Percentiles rank a stretch among this genome's conserved stretches.
Evolutionary conservation across 2,797 vertebrate species (phyloP).

Genomic region (Anableps anableps): DNA sequence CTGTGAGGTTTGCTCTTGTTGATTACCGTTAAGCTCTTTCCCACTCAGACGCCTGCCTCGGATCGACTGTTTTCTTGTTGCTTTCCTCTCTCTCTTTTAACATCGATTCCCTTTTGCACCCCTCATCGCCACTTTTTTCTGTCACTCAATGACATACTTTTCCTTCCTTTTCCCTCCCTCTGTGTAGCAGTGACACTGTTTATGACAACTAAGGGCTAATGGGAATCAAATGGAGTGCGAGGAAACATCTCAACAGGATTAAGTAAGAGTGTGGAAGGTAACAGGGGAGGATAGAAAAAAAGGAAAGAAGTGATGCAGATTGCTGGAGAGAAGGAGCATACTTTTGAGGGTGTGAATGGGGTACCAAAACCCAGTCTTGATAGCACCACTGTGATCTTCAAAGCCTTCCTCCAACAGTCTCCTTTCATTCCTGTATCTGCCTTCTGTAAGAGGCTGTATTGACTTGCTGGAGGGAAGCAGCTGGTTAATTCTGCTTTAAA

Average conservation of each 20-base stretch:
- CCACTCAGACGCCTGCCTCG: slow-evolving; percentile 34
- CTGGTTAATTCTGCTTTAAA: slow-evolving; percentile 41
- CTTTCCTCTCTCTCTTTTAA: slow-evolving; percentile 34
- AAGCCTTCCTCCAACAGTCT: slow-evolving; percentile 59
- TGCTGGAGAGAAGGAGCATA: slow-evolving; percentile 33
- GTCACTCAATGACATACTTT: slow-evolving; percentile 28
- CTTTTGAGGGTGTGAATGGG: slow-evolving; percentile 47
- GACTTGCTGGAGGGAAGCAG: slow-evolving; percentile 49
- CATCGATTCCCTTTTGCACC: slow-evolving; percentile 27
- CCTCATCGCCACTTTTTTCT: slow-evolving; percentile 33
- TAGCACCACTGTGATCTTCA: slow-evolving; percentile 73
- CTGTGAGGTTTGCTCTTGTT: slow-evolving; percentile 59
- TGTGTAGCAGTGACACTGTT: slow-evolving; percentile 32
- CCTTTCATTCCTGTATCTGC: slow-evolving; percentile 35
- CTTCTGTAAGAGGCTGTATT: slow-evolving; percentile 30
- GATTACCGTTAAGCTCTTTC: slow-evolving; percentile 63
- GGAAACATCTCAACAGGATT: slow-evolving; percentile 20
- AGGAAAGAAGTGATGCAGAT: slow-evolving; percentile 25
- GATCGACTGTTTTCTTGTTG: slow-evolving; percentile 38
- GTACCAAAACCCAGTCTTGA: slow-evolving; percentile 46
- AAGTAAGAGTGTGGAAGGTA: slow-evolving; percentile 37
- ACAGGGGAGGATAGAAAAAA: slow-evolving; percentile 37
- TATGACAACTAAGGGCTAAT: slow-evolving; percentile 39
- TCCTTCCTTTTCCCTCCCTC: background rate
- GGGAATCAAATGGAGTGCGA: slow-evolving; percentile 43